Base-by-base conservation (phyloP, 2,888 invertebrate species). In the Chaetoderma sp. region DNA sequence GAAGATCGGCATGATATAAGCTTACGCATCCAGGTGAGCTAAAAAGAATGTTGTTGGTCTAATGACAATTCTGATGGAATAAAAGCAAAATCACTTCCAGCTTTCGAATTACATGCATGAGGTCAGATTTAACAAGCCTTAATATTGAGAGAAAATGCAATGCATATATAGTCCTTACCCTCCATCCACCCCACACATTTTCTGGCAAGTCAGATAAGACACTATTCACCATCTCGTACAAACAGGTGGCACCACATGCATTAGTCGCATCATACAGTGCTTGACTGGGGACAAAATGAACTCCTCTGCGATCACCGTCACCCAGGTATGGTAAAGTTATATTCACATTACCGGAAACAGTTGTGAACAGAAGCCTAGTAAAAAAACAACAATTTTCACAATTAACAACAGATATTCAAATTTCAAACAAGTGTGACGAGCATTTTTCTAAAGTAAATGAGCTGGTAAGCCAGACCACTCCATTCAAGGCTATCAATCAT, bases 341-440 rank as follows among this genome's bases (percentile, higher is more conserved):
- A 55, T 83, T 80, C 4, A 70, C 66, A 36, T 64, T 60, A 0
- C 59, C 71, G 30, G 54, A 47, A 49, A 78, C 67, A n/a, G 76
- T 72, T n/a, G 75, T 76, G 54, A 78, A 71, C 60, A 80, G 65
- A 30, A 74, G 70, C 65, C 80, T 91, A 90, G 59, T 89, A 88
- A 0, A 93, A 45, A 55, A 13, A 55, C 2, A 60, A 89, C 25
- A n/a, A n/a, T n/a, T n/a, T n/a, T n/a, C n/a, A n/a, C n/a, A n/a
- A n/a, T n/a, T n/a, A n/a, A n/a, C n/a, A n/a, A n/a, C n/a, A n/a
- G n/a, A n/a, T n/a, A n/a, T n/a, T n/a, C n/a, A n/a, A n/a, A n/a
- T n/a, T n/a, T n/a, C n/a, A n/a, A n/a, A n/a, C n/a, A n/a, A n/a
- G n/a, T n/a, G n/a, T n/a, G n/a, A n/a, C n/a, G n/a, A n/a, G n/a